These are phyloP conservation scores for Torymus aiolomorphi DNA, from an alignment of 2,888 invertebrate species.

Conservation along the genomic window DNA sequence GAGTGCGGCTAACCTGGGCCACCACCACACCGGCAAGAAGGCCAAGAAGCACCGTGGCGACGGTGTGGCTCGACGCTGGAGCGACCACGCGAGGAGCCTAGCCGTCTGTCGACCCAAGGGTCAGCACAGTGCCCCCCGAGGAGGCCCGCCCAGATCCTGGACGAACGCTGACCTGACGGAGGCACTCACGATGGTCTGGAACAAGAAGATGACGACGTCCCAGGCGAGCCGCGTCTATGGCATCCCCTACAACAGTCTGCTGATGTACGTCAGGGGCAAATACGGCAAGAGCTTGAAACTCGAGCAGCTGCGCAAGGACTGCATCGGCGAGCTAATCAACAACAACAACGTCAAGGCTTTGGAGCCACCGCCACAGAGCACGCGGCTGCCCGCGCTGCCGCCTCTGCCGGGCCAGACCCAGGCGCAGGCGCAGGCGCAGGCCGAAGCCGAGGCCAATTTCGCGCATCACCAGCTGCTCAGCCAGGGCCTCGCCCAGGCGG, in stretches of 20 bases:
- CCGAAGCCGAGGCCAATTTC: slow-evolving; percentile 65
- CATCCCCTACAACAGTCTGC: slow-evolving; percentile 93
- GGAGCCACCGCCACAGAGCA: slow-evolving; percentile 59
- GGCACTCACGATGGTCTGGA: slow-evolving; percentile 95
- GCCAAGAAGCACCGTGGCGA: slow-evolving; percentile 70
- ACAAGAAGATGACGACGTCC: slow-evolving; percentile 95
- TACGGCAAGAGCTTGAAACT: slow-evolving; percentile 94
- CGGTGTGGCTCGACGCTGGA: slow-evolving; percentile 69
- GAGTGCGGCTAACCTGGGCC: slow-evolving; percentile 61
- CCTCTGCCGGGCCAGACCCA: slow-evolving; percentile 16
- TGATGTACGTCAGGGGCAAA: slow-evolving; percentile 95
- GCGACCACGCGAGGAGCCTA: slow-evolving; percentile 71
- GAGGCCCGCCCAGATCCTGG: slow-evolving; percentile 94
- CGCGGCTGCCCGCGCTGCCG: slow-evolving; percentile 60
- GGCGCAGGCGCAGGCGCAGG: slow-evolving; percentile 65
- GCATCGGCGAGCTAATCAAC: slow-evolving; percentile 83
- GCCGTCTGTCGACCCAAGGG: slow-evolving; percentile 90
- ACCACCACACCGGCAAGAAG: slow-evolving; percentile 67
- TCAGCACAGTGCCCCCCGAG: slow-evolving; percentile 92
- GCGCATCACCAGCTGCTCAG: slow-evolving; percentile 70
- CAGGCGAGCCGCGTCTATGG: slow-evolving; percentile 94
- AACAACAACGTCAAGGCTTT: slow-evolving; percentile 79
- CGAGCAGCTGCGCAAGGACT: slow-evolving; percentile 91
- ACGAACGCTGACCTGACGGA: slow-evolving; percentile 93
- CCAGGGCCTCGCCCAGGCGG: slow-evolving; percentile 79